Base-by-base conservation (phyloP, 2,113 vertebrate species). In the Nibea albiflora region DNA sequence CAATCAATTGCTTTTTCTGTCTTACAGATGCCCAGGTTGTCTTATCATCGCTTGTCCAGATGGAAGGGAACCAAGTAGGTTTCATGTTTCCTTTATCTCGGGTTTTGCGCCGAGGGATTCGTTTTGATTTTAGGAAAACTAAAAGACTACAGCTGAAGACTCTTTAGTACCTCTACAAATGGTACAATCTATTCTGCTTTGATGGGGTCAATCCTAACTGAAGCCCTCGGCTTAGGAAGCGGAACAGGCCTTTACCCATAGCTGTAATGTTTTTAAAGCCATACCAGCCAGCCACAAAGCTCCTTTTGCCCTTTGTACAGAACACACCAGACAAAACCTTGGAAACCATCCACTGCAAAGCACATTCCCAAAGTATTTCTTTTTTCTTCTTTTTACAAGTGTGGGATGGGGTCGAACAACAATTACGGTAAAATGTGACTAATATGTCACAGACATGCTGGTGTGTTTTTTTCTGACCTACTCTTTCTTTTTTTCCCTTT, bases 371-470 rank as follows among this genome's bases (percentile, higher is more conserved):
- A 91, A 92, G 86, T 86, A 91, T 91, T 92, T 92, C 75, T 88
- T 77, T 89, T 81, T 86, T 85, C 52, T 88, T 78, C 63, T 88
- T 91, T 93, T 91, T 88, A 91, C 90, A 94, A 92, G 92, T 92
- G 91, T 92, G 90, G 92, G 90, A 93, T 92, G 92, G 90, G 93
- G 93, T 94, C 89, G 89, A 94, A 94, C 92, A 95, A 95, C 94
- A 95, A 94, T 95, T 95, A 95, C 94, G 92, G 94, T 95, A 95
- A 95, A 94, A 94, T 93, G 93, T 94, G 94, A 94, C 93, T 95
- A 95, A 95, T 94, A 93, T 93, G 94, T 95, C 94, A 95, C 92
- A 94, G 94, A 93, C 93, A 90, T 85, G 79, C 87, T 89, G 82
- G 71, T 93, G 89, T 93, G 90, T 86, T 79, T 90, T 90, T 88